Conservation (phyloP, 2,113 vertebrate genomes). For the Erythrocercus mccallii region DNA sequence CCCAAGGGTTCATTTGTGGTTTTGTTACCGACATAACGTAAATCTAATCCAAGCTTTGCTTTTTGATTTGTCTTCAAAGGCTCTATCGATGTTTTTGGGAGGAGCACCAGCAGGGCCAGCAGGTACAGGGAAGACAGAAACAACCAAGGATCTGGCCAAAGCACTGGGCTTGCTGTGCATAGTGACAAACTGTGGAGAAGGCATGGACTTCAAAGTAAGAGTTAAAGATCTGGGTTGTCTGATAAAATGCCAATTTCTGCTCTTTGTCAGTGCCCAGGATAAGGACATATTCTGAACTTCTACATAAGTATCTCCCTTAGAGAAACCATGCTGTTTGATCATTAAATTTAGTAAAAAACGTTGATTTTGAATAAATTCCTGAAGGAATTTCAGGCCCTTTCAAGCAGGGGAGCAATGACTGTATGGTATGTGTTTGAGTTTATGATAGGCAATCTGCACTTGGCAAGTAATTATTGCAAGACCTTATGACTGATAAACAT, state of each 20-base stretch:
- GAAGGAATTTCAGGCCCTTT: neutral
- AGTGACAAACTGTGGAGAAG: conserved; percentile 97
- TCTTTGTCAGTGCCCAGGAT: neutral
- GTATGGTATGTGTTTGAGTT: neutral
- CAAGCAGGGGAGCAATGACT: neutral
- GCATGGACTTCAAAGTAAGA: conserved; percentile 96
- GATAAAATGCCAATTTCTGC: neutral
- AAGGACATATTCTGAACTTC: neutral
- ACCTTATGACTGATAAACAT: neutral
- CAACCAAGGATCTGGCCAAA: conserved; percentile 96
- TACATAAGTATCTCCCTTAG: neutral
- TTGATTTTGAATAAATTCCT: neutral
- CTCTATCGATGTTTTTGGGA: conserved; percentile 94
- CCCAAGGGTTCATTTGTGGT: neutral
- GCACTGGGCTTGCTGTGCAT: conserved; percentile 93
- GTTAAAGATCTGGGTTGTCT: neutral
- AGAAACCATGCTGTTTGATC: neutral
- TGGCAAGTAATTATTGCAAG: neutral
- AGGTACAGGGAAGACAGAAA: conserved; percentile 97
- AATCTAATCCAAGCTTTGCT: neutral
- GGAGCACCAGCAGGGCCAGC: conserved; percentile 93
- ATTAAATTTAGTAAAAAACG: neutral
- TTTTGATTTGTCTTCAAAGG: conserved; percentile 69
- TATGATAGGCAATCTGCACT: neutral
- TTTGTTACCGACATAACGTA: neutral